These are phyloP conservation scores for Circaetus cinerascens DNA, from an alignment of 2,113 vertebrate genomes.

Conservation along the genomic window DNA sequence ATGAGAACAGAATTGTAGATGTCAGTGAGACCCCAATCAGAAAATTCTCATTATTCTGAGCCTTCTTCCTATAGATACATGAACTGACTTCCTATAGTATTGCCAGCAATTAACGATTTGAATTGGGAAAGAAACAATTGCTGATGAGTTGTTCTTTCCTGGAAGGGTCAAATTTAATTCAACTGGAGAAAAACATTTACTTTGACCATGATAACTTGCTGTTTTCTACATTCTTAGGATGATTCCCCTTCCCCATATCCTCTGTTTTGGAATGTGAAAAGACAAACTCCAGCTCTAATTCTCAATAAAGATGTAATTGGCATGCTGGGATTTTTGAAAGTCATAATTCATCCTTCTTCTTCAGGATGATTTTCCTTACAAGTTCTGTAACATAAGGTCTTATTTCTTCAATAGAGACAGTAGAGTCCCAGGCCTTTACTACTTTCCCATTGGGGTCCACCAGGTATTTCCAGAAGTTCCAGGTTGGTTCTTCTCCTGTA, in stretches of 20 bases:
- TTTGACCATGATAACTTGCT: background rate
- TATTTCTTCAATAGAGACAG: slow-evolving; percentile 85
- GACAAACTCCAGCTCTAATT: background rate
- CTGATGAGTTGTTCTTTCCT: background rate
- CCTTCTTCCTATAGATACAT: background rate
- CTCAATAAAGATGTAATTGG: background rate
- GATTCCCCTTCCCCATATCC: background rate
- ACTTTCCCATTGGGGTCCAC: slow-evolving; percentile 87
- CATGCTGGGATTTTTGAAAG: background rate
- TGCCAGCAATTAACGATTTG: background rate
- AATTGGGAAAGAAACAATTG: background rate
- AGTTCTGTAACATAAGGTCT: slow-evolving; percentile 83
- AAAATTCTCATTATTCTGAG: background rate
- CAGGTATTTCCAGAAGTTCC: slow-evolving; percentile 99
- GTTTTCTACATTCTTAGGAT: background rate
- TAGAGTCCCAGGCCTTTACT: slow-evolving; percentile 88
- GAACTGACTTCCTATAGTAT: background rate
- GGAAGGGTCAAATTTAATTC: background rate
- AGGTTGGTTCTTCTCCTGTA: slow-evolving; percentile 89
- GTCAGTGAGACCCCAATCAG: background rate
- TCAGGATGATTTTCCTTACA: slow-evolving; percentile 91
- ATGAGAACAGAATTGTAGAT: background rate
- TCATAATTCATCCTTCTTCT: slow-evolving; percentile 91
- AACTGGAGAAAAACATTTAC: background rate
- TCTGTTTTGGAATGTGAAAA: slow-evolving; percentile 14